Conservation (phyloP, 2,888 invertebrate genomes). For the Clepsis dumicolana region DNA sequence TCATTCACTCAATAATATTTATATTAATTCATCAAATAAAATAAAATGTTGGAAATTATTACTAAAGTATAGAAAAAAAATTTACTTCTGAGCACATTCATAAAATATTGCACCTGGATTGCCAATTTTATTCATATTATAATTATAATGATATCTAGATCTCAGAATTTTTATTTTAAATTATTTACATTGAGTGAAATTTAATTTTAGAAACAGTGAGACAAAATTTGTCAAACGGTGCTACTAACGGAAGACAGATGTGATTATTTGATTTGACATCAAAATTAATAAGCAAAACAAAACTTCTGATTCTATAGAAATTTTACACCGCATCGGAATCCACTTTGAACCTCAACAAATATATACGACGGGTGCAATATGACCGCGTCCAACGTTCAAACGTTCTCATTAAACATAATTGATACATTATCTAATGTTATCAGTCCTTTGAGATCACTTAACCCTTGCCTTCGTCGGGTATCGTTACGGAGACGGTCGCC, state of each 20-base stretch:
- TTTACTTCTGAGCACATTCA: neutral
- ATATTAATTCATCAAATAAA: too few species aligned
- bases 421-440: slow-evolving; percentile 56
- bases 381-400: slow-evolving; percentile 55
- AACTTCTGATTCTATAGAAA: slow-evolving; percentile 27
- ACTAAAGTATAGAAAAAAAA: neutral
- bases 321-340: slow-evolving; percentile 26
- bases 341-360: slow-evolving; percentile 9
- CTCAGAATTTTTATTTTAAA: neutral
- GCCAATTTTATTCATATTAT: neutral
- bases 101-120: slow-evolving; percentile 2
- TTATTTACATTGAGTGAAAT: slow-evolving; percentile 20
- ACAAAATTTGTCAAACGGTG: slow-evolving; percentile 32
- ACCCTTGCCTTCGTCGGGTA: slow-evolving; percentile 86
- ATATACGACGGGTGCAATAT: slow-evolving; percentile 41
- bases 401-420: slow-evolving; percentile 58
- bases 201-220: slow-evolving; percentile 23
- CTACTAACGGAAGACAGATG: slow-evolving; percentile 74
- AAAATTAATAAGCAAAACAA: slow-evolving; percentile 46
- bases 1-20: slow-evolving; percentile 4
- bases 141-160: neutral
- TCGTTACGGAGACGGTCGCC: slow-evolving; percentile 86
- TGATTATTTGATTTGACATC: slow-evolving; percentile 66
- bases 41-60: too few species aligned
- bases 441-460: slow-evolving; percentile 56